Evolutionary conservation across 2,113 vertebrate species (phyloP), one percentile per base, ranked within the genome.

Genomic region (Acanthisitta chloris): DNA sequence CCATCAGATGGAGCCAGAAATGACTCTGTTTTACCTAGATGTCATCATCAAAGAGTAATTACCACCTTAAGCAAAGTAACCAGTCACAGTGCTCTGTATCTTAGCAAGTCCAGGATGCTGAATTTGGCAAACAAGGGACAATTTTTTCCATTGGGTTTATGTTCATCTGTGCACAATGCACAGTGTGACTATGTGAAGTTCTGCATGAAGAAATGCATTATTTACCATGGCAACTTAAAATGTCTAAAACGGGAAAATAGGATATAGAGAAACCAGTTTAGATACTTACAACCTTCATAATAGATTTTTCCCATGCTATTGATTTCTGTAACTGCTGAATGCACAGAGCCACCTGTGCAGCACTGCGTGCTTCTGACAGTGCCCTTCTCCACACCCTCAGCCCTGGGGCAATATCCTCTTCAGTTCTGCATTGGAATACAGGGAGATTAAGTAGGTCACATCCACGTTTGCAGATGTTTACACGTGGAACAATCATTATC

Each of bases 201-300:
- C 93, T 85, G 81, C 28, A 59, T 6, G 21, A 40, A 88, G 49
- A 92, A 96, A 93, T 29, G 21, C 20, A 65, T 90, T 95, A 76
- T 83, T 89, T 96, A 88, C 43, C 66, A 69, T 2, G 6, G 26
- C 43, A 79, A 61, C 57, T 64, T 83, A 64, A 94, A 94, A 81
- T 46, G 81, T 67, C 92, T 88, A 2, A 95, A 80, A 31, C 64
- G 61, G 54, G 83, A 88, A 95, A 97, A 91, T 0, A 93, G 61
- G n/a, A 94, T 76, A 97, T 7, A 93, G 78, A 81, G 94, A 95
- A 96, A 92, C 11, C 20, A 86, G 66, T 71, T 97, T 55, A 81
- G 92, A 59, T 96, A 98, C 99, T 98, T 97, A 99, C 99, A 98
- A 99, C 99, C 99, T 99, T 99, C 99, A 99, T 99, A 98, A 99